A percentile compares a stretch with the other conserved stretches of the same genome.
Conservation (phyloP, 2,113 vertebrate species). For the Atrichornis clamosus region DNA sequence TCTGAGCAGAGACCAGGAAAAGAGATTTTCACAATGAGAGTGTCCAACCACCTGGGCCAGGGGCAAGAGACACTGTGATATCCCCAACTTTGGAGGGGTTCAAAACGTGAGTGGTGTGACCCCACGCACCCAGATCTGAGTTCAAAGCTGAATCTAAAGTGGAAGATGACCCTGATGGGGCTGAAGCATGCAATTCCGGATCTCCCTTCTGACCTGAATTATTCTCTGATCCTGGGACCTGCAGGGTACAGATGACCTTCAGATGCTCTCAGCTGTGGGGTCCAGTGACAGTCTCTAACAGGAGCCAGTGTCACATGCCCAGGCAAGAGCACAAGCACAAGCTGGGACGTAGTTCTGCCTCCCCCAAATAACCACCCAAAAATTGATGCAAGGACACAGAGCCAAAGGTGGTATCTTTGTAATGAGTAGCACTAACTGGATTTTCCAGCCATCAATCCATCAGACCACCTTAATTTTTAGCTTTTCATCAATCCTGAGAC, state of each 20-base stretch:
- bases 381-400: background rate
- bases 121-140: background rate
- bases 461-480: background rate
- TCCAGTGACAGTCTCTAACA: too few relatives aligned
- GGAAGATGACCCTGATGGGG: background rate
- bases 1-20: background rate
- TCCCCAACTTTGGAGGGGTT: background rate
- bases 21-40: background rate
- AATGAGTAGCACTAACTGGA: background rate
- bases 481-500: background rate
- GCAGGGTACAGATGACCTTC: background rate
- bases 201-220: background rate
- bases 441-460: background rate
- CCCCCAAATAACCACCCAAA: background rate
- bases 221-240: background rate
- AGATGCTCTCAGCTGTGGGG: background rate
- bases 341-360: background rate
- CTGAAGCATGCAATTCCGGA: background rate
- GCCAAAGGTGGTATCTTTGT: background rate
- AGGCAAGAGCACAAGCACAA: background rate
- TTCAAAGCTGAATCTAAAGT: background rate
- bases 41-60: background rate
- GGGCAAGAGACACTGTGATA: too few relatives aligned
- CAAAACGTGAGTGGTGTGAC: background rate
- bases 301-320: background rate